Conservation (phyloP, 2,113 vertebrate species). For the Rhinolophus ferrumequinum region DNA sequence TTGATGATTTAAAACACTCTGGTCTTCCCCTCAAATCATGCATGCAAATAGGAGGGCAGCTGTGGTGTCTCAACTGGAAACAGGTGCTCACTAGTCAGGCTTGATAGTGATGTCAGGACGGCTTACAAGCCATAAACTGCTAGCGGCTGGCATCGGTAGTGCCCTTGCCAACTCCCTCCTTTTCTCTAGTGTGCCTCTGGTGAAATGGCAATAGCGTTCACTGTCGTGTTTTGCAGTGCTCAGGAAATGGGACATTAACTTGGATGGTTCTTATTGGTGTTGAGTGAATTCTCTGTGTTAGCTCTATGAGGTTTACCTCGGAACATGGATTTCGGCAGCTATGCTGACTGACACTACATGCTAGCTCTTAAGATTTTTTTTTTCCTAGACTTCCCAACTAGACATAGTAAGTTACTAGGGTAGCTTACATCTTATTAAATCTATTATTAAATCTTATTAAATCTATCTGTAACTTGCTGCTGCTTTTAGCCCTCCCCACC, state of each 20-base stretch:
- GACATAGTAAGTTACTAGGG: neutral
- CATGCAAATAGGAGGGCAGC: conserved; percentile 10
- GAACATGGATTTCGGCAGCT: conserved; percentile 20
- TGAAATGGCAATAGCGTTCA: neutral
- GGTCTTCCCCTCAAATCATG: conserved; percentile 56
- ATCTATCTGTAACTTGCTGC: neutral
- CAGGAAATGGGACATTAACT: conserved; percentile 45
- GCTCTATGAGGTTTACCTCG: conserved; percentile 45
- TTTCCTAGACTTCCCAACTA: neutral
- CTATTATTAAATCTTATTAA: neutral
- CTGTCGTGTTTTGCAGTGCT: conserved; percentile 50
- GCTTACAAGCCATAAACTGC: neutral
- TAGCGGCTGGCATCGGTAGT: neutral
- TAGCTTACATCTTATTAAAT: neutral
- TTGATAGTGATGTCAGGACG: neutral
- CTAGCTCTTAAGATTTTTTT: neutral
- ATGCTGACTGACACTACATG: conserved; percentile 71
- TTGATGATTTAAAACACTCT: neutral
- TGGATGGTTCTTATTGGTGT: conserved; percentile 57
- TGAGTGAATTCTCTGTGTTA: neutral
- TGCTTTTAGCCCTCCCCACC: conserved; percentile 21
- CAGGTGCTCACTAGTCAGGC: conserved; percentile 57
- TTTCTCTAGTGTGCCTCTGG: conserved; percentile 9
- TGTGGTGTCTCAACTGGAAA: conserved; percentile 69
- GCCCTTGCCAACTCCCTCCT: neutral